Base-by-base conservation (phyloP, 2,797 vertebrate genomes). In the Thalassophryne amazonica region DNA sequence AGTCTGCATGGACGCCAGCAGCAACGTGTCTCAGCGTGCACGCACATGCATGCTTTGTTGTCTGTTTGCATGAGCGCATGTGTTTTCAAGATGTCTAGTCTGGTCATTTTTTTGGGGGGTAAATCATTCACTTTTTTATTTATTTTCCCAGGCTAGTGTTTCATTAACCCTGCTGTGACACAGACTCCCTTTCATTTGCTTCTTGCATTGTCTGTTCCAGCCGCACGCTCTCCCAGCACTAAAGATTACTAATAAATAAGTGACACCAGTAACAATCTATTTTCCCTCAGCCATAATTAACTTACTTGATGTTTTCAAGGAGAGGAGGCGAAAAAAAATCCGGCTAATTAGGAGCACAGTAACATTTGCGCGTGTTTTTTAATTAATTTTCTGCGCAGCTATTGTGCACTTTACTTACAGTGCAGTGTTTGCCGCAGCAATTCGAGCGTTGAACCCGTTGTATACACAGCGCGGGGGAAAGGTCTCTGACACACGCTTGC, bases 131-230 rank as follows among this genome's bases (percentile, higher is more conserved):
- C 73, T 73, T 77, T 37, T 69, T 64, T 76, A 81, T 81, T 76
- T 83, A 79, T 83, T 73, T 81, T 80, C 76, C 69, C 71, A 76
- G 65, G 73, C 81, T 71, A 70, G 80, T 83, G 70, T 76, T 83
- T 82, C 76, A 85, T 85, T 84, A 84, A 87, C 80, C 81, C 69
- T 5, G 55, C 55, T 7, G 59, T 55, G 64, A 80, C 79, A 84
- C 69, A 60, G 63, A 79, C 70, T 78, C 72, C 59, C 60, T 81
- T 78, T 84, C 65, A 76, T 76, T 70, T 74, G 43, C 57, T 42
- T 27, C 34, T 36, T 13, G 36, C 63, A 76, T 81, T 84, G 81
- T 85, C 66, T 56, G 21, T 64, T 69, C 24, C 54, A 72, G 74
- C 64, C 42, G n/a, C 63, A 75, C 45, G 4, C 66, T 38, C 68